Evolutionary conservation across 2,888 invertebrate species (phyloP).

Genomic region (Ophion obscuratus): DNA sequence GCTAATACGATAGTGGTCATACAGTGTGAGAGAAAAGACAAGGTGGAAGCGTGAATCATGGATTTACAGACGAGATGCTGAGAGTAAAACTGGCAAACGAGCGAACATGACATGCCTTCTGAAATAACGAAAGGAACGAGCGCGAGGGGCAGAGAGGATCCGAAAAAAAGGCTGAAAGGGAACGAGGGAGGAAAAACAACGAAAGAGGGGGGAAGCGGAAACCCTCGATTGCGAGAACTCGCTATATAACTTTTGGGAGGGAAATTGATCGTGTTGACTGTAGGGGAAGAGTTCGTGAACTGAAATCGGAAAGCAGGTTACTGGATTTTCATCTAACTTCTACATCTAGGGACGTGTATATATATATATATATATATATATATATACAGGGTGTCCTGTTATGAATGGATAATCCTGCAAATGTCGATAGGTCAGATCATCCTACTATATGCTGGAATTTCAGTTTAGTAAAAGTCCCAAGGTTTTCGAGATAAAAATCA

Average conservation of each 20-base stretch:
- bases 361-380: not conserved
- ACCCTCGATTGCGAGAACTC: slow-evolving; percentile 22
- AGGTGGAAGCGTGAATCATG: not conserved
- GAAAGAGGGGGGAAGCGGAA: not conserved
- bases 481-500: no score
- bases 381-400: no score
- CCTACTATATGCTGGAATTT: no score
- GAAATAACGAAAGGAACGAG: slow-evolving; percentile 29
- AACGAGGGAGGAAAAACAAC: slow-evolving; percentile 1
- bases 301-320: slow-evolving; percentile 48
- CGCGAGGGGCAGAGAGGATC: slow-evolving; percentile 1
- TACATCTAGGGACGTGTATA: not conserved
- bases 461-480: no score
- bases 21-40: slow-evolving; percentile 28
- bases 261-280: slow-evolving; percentile 45
- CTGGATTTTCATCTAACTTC: slow-evolving; percentile 18
- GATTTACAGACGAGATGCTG: slow-evolving; percentile 20
- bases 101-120: slow-evolving; percentile 51
- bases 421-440: no score
- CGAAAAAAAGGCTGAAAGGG: not conserved
- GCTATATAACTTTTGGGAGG: slow-evolving; percentile 31
- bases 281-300: slow-evolving; percentile 44
- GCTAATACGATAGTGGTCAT: slow-evolving; percentile 18
- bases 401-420: not conserved
- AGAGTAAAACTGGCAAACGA: slow-evolving; percentile 46